Percentiles rank a stretch among this genome's conserved stretches.
Evolutionary conservation across 2,888 invertebrate species (phyloP).

Genomic region (Lithophane leautieri): DNA sequence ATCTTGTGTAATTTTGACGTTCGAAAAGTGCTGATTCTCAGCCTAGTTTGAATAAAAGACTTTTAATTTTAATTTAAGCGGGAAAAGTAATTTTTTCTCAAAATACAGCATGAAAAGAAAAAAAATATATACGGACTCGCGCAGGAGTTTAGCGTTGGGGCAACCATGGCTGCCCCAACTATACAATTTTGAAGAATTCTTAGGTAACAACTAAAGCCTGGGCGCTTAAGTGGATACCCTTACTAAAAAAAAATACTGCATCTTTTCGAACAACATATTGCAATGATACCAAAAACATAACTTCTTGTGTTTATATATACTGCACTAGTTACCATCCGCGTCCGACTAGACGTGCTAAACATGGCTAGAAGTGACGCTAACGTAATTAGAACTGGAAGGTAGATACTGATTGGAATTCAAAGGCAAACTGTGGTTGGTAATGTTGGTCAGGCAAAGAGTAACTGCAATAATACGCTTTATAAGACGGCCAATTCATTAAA

Average conservation of each 20-base stretch:
- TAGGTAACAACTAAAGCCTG: too few relatives aligned
- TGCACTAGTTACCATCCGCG: constrained; percentile 23
- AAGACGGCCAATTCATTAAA: too few relatives aligned
- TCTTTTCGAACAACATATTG: neutral
- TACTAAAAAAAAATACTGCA: neutral
- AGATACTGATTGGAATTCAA: constrained; percentile 34
- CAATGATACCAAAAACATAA: neutral
- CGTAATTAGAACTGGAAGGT: constrained; percentile 44
- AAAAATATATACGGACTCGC: neutral
- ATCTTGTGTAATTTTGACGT: too few relatives aligned
- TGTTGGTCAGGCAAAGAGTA: neutral
- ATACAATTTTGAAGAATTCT: too few relatives aligned
- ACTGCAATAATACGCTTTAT: constrained; percentile 16
- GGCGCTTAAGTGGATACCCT: too few relatives aligned
- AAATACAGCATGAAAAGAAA: neutral
- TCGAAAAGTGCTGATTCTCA: too few relatives aligned
- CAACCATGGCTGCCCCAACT: too few relatives aligned
- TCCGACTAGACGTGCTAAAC: constrained; percentile 46
- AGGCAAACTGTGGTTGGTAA: constrained; percentile 21
- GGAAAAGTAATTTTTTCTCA: neutral
- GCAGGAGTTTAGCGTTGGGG: too few relatives aligned
- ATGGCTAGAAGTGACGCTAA: constrained; percentile 52
- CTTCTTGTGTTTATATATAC: neutral
- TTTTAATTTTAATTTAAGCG: too few relatives aligned
- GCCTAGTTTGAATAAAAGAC: too few relatives aligned